Evolutionary conservation across 2,888 invertebrate genomes (phyloP), one percentile per base, ranked within the genome.

Genomic region (Zygogramma bicolorata): DNA sequence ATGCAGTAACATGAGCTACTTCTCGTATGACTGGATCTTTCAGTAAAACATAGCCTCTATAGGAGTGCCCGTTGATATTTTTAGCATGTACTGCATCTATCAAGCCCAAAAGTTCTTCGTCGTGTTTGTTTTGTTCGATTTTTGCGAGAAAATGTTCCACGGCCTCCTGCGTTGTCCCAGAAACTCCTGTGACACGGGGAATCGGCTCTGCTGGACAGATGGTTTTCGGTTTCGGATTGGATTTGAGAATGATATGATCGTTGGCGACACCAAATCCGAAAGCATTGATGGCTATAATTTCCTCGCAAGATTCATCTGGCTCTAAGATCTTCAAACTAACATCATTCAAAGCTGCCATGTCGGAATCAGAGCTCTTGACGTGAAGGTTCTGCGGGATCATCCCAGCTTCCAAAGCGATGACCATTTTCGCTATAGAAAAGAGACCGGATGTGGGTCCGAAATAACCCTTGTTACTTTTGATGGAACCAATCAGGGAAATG

Each of bases 381-480:
- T 99, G 98, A 73, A 99, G 89, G 88, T 99, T 99, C 20, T 90
- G 93, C 1, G 99, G 99, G 79, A 99, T 95, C 34, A 93, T 86
- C 31, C 96, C 95, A 67, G 91, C 88, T 88, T 99, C 97, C 95
- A 99, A 97, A 15, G 98, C 95, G 72, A 99, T 92, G 22, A 99
- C 86, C 66, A 97, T 91, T 88, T 98, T 98, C 10, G 96, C 96
- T 76, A 98, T 89, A 0, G 97, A 94, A 84, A 97, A 96, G 25
- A 98, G 89, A 27, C 97, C 97, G 57, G 96, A 95, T 0, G 95
- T 95, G 0, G 98, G 96, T 88, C 99, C 99, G 3, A 98, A 94
- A 86, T 99, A 99, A 1, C 99, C 99, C 97, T 99, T 98, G 88
- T 99, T 99, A 22, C 97, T 97, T 87, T 99, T 99, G 0, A 98